Base-by-base conservation (phyloP, 1,140 invertebrate species). In the Aphis craccivora region DNA sequence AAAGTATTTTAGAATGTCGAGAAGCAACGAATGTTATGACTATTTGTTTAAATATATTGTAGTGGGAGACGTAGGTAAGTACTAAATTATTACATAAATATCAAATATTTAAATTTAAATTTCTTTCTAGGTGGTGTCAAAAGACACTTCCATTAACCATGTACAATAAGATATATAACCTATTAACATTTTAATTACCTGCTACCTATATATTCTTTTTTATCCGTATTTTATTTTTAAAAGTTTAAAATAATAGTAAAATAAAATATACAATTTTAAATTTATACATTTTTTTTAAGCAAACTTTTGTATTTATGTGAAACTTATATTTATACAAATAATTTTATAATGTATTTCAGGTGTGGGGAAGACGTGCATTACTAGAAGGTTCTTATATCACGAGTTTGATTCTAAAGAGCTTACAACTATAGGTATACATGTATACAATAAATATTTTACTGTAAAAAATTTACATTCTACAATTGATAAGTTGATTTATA, bases 11-110 rank as follows among this genome's bases (percentile, higher is more conserved):
- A 86, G 55, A 40, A 93, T 93, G 91, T 37, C 91, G 30, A 84
- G 76, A 51, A 83, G 37, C 22, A 51, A 60, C 8, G 91, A 86
- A 18, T 37, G 37, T 43, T 93, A 93, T 30, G 76, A 93, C 25
- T 93, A 93, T 43, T 93, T 93, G 23, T 93, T 93, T 43, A 93
- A 93, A 51, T 93, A 84, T 25, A 93, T 93, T 30, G 91, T 93
- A 9, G 81, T 93, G 20, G 91, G 91, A 22, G 81, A 93, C 48
- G 91, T 43, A 14, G 81, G 91, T 93, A 43, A 93, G 91, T 92
- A 22, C n/a, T n/a, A n/a, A 45, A 55, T 37, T 53, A 55, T 55
- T 53, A 89, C 25, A 37, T 30, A 30, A 45, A 87, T 48, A 5
- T 6, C 6, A 20, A 87, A n/a, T n/a, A 67, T n/a, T 18, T 67